Conservation (phyloP, 2,797 vertebrate genomes). For the Phrynocephalus vlangalii region DNA sequence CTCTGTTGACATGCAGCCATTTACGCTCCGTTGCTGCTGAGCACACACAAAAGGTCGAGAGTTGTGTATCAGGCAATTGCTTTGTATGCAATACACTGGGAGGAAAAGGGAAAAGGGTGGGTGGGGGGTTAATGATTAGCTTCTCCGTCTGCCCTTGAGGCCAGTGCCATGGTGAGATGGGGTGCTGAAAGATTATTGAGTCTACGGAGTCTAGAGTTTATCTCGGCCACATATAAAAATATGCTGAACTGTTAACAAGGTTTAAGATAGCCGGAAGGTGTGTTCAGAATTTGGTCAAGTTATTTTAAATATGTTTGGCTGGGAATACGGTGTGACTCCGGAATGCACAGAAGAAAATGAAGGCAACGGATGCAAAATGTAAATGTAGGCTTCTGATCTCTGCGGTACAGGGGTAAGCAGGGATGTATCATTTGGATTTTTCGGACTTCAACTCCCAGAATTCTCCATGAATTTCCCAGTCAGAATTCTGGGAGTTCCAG, state of each 20-base stretch:
- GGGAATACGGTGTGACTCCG: background rate
- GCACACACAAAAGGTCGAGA: background rate
- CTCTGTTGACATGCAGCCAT: background rate
- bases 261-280: background rate
- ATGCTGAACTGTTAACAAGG: background rate
- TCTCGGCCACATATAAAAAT: background rate
- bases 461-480: no score
- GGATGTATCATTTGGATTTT: no score
- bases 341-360: background rate
- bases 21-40: background rate
- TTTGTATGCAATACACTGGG: background rate
- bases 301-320: background rate
- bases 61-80: background rate
- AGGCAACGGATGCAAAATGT: background rate
- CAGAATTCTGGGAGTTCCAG: no score
- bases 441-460: no score
- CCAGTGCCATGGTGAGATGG: background rate
- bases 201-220: background rate
- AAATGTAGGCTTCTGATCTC: background rate
- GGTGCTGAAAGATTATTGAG: background rate
- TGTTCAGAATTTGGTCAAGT: background rate
- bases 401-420: no score
- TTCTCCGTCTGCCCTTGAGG: background rate
- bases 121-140: conserved; percentile 22
- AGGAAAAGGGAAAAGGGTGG: background rate